These are phyloP conservation scores for Takifugu flavidus DNA, from an alignment of 2,113 vertebrate species.

Conservation along the genomic window DNA sequence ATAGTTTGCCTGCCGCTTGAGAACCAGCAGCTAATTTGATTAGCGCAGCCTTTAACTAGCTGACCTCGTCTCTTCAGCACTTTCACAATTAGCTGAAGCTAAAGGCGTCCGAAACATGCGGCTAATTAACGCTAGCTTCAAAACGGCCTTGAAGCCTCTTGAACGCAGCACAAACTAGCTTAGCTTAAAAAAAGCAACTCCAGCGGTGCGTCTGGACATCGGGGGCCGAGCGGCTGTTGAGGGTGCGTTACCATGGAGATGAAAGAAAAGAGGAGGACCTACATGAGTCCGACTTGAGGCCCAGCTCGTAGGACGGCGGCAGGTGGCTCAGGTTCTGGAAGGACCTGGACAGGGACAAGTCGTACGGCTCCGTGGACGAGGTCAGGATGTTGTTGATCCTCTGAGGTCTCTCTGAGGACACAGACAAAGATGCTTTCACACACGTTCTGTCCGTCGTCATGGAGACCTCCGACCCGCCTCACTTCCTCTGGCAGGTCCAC, in stretches of 20 bases:
- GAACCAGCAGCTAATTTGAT: background rate
- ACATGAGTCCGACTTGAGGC: slow-evolving; percentile 87
- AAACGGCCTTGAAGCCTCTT: too few species aligned
- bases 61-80: background rate
- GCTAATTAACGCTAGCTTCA: slow-evolving; percentile 50
- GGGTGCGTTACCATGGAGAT: slow-evolving; percentile 8
- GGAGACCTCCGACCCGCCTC: slow-evolving; percentile 2
- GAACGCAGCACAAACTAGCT: too few species aligned
- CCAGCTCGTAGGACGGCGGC: slow-evolving; percentile 89
- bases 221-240: slow-evolving; percentile 1
- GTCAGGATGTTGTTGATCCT: slow-evolving; percentile 96
- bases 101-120: slow-evolving; percentile 26
- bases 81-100: slow-evolving; percentile 37
- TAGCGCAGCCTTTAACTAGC: too few species aligned
- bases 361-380: slow-evolving; percentile 93
- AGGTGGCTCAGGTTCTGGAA: slow-evolving; percentile 97
- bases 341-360: slow-evolving; percentile 93
- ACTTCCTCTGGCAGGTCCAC: background rate
- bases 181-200: background rate
- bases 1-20: background rate
- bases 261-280: slow-evolving; percentile 83
- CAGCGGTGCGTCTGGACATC: slow-evolving; percentile 30
- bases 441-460: too few species aligned
- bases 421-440: background rate
- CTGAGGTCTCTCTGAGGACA: slow-evolving; percentile 81